Evolutionary conservation across 2,797 vertebrate genomes (phyloP), one percentile per base, ranked within the genome.

Genomic region (Gallirallus australis): DNA sequence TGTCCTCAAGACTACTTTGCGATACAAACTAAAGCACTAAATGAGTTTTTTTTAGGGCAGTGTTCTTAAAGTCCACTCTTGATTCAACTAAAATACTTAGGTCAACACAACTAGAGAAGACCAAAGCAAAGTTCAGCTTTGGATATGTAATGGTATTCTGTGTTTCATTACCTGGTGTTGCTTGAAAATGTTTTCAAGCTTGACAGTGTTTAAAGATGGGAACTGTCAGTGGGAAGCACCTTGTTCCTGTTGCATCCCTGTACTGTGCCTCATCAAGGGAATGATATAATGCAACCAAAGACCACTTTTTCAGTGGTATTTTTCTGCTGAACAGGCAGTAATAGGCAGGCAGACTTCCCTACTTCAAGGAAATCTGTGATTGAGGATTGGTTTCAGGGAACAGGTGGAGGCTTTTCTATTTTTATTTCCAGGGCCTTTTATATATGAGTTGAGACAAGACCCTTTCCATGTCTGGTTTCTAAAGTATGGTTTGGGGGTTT

Each of bases 201-300:
- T 21, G 47, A 47, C 11, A 11, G 5, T 83, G 65, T 73, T 16
- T 59, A 18, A 80, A 73, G 27, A 47, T 28, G 27, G 39, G 15
- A 76, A 35, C 61, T 80, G 9, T 65, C 64, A 64, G 14, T n/a
- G 47, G 24, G 50, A 71, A 78, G 28, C 7, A 7, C 24, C 11
- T 75, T 61, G 24, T 35, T 72, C 23, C 6, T 57, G 0, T 50
- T 91, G 13, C 37, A 75, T 24, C n/a, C 15, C 12, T 71, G 1
- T 17, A 27, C 11, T 8, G 4, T 13, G 9, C 35, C 15, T 80
- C 1, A 0, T 65, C 14, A 15, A 28, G 27, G 24, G 31, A 53
- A 15, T 33, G 27, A 48, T 50, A 13, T 40, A 0, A 39, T 35
- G 3, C 33, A 12, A 18, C 64, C 39, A 33, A 53, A n/a, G 9